Evolutionary conservation across 2,113 vertebrate genomes (phyloP), one percentile per base, ranked within the genome.

Genomic region (Hydrolagus affinis): DNA sequence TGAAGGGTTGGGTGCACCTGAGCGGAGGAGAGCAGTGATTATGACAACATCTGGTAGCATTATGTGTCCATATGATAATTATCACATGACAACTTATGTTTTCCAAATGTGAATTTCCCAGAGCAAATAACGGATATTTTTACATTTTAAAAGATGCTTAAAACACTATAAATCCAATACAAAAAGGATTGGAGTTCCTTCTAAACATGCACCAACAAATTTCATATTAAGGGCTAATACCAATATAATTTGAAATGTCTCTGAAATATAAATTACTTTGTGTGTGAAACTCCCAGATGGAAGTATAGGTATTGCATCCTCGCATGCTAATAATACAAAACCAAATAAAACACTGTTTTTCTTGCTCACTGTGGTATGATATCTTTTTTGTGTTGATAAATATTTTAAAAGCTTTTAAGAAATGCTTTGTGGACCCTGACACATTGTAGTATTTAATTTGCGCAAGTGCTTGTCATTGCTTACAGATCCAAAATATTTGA

Each of bases 401-500:
- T 25, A 57, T 78, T 78, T 78, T 25, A 11, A 78, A 78, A 25
- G 59, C 76, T 23, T 78, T 62, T 25, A 59, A 60, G 23, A 78
- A 78, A 23, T 62, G 57, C 75, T 77, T 77, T 78, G 76, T 56
- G 19, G 62, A 62, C 23, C 11, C 76, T 78, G n/a, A 23, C 44
- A 62, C n/a, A n/a, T n/a, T 62, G 25, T 78, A 60, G 76, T 25
- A 14, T 23, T 78, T 78, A 78, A 78, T 78, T 62, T 78, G 57
- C 23, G 57, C 60, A 57, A 62, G 76, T 78, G 76, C 76, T 78
- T 60, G 59, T 78, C 28, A 11, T 62, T 78, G 59, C n/a, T 78
- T 78, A 15, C 59, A 78, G 21, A 23, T 78, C 57, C 17, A 78
- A 78, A 78, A 11, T n/a, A 25, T 78, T 73, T 78, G 25, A 78